These are phyloP conservation scores for Myoxocephalus aenaeus DNA, from an alignment of 2,797 vertebrate genomes.

Conservation along the genomic window DNA sequence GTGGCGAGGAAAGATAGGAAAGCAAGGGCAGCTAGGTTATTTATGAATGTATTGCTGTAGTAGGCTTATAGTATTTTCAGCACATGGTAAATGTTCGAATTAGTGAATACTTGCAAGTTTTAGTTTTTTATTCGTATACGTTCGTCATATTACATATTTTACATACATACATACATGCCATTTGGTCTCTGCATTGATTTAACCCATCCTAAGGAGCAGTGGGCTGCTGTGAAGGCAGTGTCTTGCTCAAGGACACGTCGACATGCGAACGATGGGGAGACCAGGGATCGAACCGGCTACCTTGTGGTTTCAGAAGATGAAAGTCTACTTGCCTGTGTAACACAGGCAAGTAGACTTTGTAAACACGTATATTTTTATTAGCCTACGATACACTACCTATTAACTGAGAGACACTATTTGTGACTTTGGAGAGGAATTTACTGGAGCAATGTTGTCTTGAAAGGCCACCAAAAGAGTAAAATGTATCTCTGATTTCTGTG, in stretches of 20 bases:
- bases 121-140: too few relatives aligned
- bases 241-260: too few relatives aligned
- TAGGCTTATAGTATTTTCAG: background rate
- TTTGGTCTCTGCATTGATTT: too few relatives aligned
- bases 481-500: background rate
- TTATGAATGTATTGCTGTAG: background rate
- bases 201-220: too few relatives aligned
- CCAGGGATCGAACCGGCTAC: too few relatives aligned
- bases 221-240: too few relatives aligned
- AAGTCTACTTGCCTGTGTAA: too few relatives aligned
- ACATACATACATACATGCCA: too few relatives aligned
- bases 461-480: background rate
- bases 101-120: background rate
- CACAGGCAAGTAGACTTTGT: background rate
- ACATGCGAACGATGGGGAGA: too few relatives aligned
- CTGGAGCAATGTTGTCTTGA: background rate
- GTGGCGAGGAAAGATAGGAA: background rate
- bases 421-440: background rate
- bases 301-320: too few relatives aligned
- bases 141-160: too few relatives aligned
- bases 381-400: background rate
- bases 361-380: background rate
- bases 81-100: background rate
- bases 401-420: background rate
- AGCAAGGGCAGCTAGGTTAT: too few relatives aligned